phyloP scores from a whole-genome alignment of 2,113 vertebrate genomes.

The Formicarius rufipectus region DNA sequence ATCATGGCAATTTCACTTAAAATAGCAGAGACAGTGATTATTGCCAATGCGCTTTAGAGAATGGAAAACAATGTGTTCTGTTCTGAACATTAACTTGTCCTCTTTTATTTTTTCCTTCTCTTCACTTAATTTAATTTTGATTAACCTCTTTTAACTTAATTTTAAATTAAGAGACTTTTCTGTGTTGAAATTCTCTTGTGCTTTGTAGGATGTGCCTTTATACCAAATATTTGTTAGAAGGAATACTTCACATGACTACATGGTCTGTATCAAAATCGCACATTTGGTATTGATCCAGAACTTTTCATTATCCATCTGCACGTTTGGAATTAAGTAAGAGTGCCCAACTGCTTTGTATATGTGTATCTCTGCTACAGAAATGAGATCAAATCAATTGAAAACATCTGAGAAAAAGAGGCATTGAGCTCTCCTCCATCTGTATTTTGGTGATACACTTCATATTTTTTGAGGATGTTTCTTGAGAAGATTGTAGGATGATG shows the following conservation, averaged over 20 bases:
- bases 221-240: not conserved
- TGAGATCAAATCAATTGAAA: not conserved
- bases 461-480: not conserved
- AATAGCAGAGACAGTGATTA: not conserved
- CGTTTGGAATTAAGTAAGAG: not conserved
- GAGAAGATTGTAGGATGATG: not conserved
- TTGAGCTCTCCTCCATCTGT: not conserved
- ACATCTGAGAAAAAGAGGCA: not conserved
- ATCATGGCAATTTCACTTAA: not conserved
- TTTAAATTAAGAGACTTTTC: not conserved
- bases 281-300: not conserved
- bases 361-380: not conserved
- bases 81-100: not conserved
- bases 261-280: not conserved
- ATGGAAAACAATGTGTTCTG: not conserved
- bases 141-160: not conserved
- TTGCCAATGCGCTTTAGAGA: not conserved
- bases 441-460: not conserved
- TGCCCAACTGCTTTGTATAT: not conserved
- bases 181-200: not conserved
- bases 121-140: not conserved
- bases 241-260: not conserved
- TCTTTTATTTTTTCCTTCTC: not conserved
- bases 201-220: not conserved
- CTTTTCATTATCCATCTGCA: not conserved